A percentile compares a stretch with the other conserved stretches of the same genome.
Conservation (phyloP, 2,113 vertebrate species). For the Neodontobutis hainanensis region DNA sequence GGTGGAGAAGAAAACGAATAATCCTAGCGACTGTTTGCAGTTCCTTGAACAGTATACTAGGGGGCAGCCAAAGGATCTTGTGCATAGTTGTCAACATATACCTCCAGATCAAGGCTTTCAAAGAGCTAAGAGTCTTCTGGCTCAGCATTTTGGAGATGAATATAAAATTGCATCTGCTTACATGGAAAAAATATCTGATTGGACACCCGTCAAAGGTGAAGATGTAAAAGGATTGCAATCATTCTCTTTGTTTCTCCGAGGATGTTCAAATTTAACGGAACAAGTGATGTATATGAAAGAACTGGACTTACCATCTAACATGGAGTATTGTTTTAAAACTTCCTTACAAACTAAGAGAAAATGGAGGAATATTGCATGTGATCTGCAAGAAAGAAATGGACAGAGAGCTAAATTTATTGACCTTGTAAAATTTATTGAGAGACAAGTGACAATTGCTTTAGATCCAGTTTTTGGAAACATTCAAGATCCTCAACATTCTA, state of each 20-base stretch:
- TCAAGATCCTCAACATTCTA: not conserved
- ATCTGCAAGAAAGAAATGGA: too few species aligned
- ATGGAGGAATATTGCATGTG: too few species aligned
- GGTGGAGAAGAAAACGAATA: not conserved
- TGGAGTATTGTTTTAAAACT: too few species aligned
- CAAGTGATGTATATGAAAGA: too few species aligned
- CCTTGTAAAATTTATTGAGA: too few species aligned
- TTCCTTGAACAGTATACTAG: not conserved
- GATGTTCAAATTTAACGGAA: too few species aligned
- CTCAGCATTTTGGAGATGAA: not conserved
- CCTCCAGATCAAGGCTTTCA: not conserved
- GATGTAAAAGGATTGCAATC: not conserved
- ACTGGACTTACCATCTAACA: too few species aligned
- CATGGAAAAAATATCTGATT: not conserved
- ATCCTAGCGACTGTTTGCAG: not conserved
- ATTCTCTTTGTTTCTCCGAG: not conserved
- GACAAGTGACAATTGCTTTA: too few species aligned
- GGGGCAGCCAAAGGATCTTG: not conserved
- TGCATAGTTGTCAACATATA: not conserved
- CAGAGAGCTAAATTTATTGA: too few species aligned
- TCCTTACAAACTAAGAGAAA: too few species aligned
- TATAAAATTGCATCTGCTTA: not conserved
- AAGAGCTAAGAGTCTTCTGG: too few species aligned
- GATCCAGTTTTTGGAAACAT: constrained; percentile 2
- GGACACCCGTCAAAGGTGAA: not conserved